phyloP scores from a whole-genome alignment of 2,113 vertebrate species.

The Leptobrachium ailaonicum region DNA sequence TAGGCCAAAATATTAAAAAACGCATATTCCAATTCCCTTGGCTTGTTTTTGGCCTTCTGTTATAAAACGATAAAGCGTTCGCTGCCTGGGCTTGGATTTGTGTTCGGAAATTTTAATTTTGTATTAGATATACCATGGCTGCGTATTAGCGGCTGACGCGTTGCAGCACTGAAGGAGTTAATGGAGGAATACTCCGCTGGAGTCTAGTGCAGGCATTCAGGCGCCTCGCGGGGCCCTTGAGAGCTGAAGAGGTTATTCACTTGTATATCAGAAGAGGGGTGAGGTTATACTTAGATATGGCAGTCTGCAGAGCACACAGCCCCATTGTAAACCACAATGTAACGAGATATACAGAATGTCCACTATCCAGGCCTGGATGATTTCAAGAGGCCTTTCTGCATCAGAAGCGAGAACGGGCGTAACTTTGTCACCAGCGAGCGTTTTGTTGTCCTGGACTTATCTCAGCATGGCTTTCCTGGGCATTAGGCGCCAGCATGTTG shows the following conservation, averaged over 20 bases:
- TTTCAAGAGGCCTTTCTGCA: slow-evolving; percentile 36
- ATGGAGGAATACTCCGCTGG: slow-evolving; percentile 24
- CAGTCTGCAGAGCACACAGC: slow-evolving; percentile 46
- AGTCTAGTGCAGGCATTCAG: slow-evolving; percentile 22
- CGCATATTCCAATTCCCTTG: background rate
- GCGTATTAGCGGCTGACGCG: background rate
- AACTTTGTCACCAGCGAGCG: slow-evolving; percentile 39
- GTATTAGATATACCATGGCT: background rate
- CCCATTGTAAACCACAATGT: slow-evolving; percentile 38
- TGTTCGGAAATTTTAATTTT: background rate
- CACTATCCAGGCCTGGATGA: slow-evolving; percentile 16
- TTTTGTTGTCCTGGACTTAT: slow-evolving; percentile 40
- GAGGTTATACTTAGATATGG: slow-evolving; percentile 44
- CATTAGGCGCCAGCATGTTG: slow-evolving; percentile 8
- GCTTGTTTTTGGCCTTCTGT: background rate
- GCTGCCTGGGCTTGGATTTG: background rate
- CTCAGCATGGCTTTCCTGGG: slow-evolving; percentile 7
- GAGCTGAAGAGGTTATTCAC: slow-evolving; percentile 46
- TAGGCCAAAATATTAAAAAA: background rate
- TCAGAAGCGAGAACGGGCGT: slow-evolving; percentile 10
- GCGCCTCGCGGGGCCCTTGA: slow-evolving; percentile 39
- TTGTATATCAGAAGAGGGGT: slow-evolving; percentile 46
- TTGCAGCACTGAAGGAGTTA: slow-evolving; percentile 26
- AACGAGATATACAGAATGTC: slow-evolving; percentile 42
- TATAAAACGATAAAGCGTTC: slow-evolving; percentile 1